phyloP scores from a whole-genome alignment of 2,113 vertebrate genomes.

The Coptodon bakossiorum region DNA sequence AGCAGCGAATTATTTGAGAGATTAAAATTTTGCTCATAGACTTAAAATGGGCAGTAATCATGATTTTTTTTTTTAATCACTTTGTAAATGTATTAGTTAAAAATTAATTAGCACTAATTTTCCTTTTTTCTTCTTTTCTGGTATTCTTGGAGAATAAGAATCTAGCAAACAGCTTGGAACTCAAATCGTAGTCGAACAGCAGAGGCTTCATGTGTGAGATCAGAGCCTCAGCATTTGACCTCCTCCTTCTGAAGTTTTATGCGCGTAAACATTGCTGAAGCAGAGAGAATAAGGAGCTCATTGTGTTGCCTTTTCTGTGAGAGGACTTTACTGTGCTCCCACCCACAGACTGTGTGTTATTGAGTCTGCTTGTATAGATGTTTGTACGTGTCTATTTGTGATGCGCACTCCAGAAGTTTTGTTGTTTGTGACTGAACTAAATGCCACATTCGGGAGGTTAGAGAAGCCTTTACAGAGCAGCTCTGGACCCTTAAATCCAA shows the following conservation, averaged over 20 bases:
- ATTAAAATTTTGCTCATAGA: not conserved
- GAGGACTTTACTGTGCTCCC: constrained; percentile 21
- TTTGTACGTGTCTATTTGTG: not conserved
- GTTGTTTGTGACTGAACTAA: not conserved
- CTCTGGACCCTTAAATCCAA: not conserved
- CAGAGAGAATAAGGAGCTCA: constrained; percentile 43
- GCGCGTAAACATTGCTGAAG: constrained; percentile 45
- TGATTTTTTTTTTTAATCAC: not conserved
- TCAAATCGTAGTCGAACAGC: not conserved
- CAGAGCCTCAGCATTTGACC: constrained; percentile 27
- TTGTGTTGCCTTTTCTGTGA: constrained; percentile 37
- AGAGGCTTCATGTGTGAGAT: constrained; percentile 5
- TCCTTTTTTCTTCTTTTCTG: not conserved
- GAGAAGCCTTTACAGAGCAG: not conserved
- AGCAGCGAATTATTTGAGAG: not conserved
- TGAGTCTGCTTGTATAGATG: not conserved
- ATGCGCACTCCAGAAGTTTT: not conserved
- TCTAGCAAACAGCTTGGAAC: not conserved
- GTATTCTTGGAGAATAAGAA: not conserved
- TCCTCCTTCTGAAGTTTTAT: constrained; percentile 44
- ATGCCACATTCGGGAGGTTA: not conserved
- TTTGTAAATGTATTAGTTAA: not conserved
- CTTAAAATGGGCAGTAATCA: not conserved
- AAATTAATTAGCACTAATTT: not conserved
- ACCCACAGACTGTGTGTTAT: not conserved